A percentile compares a stretch with the other conserved stretches of the same genome.
Evolutionary conservation across 2,888 invertebrate species (phyloP).

Genomic region (Mellilla xanthometata): DNA sequence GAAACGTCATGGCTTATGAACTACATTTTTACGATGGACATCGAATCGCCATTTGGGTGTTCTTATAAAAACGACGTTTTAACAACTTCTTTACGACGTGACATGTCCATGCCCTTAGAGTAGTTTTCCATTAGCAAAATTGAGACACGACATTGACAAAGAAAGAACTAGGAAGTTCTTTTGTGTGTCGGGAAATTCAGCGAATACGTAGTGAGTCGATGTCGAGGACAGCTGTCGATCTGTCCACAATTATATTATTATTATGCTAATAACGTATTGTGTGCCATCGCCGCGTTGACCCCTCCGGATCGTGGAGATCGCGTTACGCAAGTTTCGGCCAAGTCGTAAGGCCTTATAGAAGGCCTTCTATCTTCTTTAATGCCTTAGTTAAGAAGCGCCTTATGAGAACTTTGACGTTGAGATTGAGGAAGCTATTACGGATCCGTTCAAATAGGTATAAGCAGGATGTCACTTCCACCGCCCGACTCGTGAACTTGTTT

Average conservation of each 20-base stretch:
- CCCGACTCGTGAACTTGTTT: constrained; percentile 76
- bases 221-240: constrained; percentile 15
- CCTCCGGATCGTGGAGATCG: constrained; percentile 67
- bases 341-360: constrained; percentile 79
- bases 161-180: constrained; percentile 9
- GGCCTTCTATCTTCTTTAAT: constrained; percentile 79
- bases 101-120: constrained; percentile 19
- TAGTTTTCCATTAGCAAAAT: constrained; percentile 25
- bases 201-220: constrained; percentile 7
- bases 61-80: constrained; percentile 31
- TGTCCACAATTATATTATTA: constrained; percentile 51
- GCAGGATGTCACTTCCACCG: constrained; percentile 80
- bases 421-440: constrained; percentile 82
- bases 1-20: constrained; percentile 69
- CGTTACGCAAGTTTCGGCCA: constrained; percentile 75
- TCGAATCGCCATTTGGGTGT: constrained; percentile 50
- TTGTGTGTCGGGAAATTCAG: constrained; percentile 10
- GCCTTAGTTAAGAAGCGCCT: constrained; percentile 81
- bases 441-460: constrained; percentile 79
- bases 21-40: constrained; percentile 64
- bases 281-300: constrained; percentile 67
- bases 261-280: constrained; percentile 77
- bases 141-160: constrained; percentile 16
- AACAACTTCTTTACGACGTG: constrained; percentile 30
- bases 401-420: constrained; percentile 81